These are phyloP conservation scores for Pygoscelis antarcticus DNA, from an alignment of 2,113 vertebrate species.

Conservation along the genomic window DNA sequence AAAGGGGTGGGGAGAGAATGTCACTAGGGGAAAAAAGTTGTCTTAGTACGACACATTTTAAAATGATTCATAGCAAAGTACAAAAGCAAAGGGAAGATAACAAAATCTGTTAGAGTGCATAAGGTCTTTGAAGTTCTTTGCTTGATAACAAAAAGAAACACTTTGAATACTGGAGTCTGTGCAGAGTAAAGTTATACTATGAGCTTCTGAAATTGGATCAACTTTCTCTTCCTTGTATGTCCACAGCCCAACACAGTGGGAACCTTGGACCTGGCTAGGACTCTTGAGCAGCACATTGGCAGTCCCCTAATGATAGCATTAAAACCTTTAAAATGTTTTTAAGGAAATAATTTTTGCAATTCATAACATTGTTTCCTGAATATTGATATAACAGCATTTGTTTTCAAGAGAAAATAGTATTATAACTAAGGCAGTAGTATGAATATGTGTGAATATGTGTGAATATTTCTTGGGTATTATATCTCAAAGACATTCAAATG, in stretches of 20 bases:
- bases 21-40: conserved; percentile 38
- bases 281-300: background rate
- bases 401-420: background rate
- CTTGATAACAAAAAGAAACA: background rate
- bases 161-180: background rate
- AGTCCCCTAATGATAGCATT: background rate
- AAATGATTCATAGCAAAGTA: conserved; percentile 66
- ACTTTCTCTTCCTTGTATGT: background rate
- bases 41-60: conserved; percentile 41
- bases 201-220: background rate
- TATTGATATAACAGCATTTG: background rate
- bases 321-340: background rate
- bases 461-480: background rate
- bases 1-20: conserved; percentile 26
- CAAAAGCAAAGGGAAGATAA: conserved; percentile 43
- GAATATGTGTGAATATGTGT: background rate
- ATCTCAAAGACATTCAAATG: background rate
- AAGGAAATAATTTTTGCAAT: background rate
- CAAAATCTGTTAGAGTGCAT: conserved; percentile 52
- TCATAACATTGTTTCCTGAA: background rate
- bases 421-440: background rate
- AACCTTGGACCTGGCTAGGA: background rate
- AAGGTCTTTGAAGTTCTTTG: conserved; percentile 21
- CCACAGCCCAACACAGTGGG: background rate
- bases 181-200: background rate